These are phyloP conservation scores for Acronicta psi DNA, from an alignment of 2,888 invertebrate species.

Conservation along the genomic window DNA sequence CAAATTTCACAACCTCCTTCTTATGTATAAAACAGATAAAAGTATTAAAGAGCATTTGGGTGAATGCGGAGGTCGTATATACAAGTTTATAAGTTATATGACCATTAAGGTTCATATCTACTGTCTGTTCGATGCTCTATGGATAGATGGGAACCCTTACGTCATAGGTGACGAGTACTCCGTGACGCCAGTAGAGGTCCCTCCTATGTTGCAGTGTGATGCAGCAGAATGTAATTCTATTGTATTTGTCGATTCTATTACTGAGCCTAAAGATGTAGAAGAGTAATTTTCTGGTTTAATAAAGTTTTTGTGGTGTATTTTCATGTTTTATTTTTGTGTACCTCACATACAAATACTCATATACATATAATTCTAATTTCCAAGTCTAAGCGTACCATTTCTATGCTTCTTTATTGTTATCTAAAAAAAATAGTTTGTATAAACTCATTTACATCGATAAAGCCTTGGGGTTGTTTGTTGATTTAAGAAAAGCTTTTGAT, in stretches of 20 bases:
- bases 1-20: slow-evolving; percentile 80
- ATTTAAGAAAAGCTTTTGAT: no score
- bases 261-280: slow-evolving; percentile 82
- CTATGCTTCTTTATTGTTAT: no score
- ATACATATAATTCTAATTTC: no score
- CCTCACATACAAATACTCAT: no score
- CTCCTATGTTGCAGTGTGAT: slow-evolving; percentile 83
- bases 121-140: slow-evolving; percentile 82
- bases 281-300: slow-evolving; percentile 63
- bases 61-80: slow-evolving; percentile 83
- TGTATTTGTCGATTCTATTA: slow-evolving; percentile 83
- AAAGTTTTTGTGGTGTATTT: slow-evolving; percentile 32
- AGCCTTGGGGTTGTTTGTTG: no score
- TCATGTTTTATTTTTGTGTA: slow-evolving; percentile 13
- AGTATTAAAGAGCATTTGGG: slow-evolving; percentile 85
- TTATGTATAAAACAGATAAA: slow-evolving; percentile 85
- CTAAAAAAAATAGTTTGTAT: no score
- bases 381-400: no score
- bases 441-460: no score
- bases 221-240: slow-evolving; percentile 84
- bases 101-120: slow-evolving; percentile 85
- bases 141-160: slow-evolving; percentile 86
- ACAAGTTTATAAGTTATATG: slow-evolving; percentile 86
- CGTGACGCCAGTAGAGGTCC: slow-evolving; percentile 82
- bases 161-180: slow-evolving; percentile 85